These are phyloP conservation scores for Elgaria multicarinata DNA, from an alignment of 2,113 vertebrate genomes.

Conservation along the genomic window DNA sequence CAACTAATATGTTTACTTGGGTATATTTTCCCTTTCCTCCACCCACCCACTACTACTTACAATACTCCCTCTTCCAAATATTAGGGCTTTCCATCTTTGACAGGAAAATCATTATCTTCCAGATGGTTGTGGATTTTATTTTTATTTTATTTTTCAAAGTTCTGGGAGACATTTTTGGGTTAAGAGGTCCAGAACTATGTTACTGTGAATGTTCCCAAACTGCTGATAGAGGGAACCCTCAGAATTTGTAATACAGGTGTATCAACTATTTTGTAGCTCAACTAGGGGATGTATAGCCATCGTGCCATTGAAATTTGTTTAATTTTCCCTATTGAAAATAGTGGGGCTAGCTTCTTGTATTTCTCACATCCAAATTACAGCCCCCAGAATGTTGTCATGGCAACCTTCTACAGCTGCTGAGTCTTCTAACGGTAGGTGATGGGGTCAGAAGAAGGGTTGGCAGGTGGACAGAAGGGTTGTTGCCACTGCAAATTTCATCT, in stretches of 20 bases:
- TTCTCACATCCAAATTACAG: not conserved
- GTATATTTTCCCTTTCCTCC: not conserved
- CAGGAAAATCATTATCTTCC: not conserved
- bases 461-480: not conserved
- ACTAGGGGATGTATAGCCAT: not conserved
- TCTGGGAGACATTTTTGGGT: too few relatives aligned
- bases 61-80: not conserved
- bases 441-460: not conserved
- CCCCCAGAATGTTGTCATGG: constrained; percentile 1
- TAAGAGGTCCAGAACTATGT: not conserved
- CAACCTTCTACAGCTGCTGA: not conserved
- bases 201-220: too few relatives aligned
- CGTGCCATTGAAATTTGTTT: not conserved
- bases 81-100: not conserved
- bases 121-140: not conserved
- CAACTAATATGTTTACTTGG: not conserved
- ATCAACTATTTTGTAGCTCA: not conserved
- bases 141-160: not conserved
- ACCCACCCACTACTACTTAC: not conserved
- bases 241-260: too few relatives aligned
- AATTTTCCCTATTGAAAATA: not conserved
- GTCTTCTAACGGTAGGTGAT: not conserved
- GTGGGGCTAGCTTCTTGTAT: not conserved
- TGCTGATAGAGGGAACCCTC: not conserved
- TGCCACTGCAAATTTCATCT: not conserved